These are phyloP conservation scores for Ciconia nigra DNA, from an alignment of 2,797 vertebrate species.

Conservation along the genomic window DNA sequence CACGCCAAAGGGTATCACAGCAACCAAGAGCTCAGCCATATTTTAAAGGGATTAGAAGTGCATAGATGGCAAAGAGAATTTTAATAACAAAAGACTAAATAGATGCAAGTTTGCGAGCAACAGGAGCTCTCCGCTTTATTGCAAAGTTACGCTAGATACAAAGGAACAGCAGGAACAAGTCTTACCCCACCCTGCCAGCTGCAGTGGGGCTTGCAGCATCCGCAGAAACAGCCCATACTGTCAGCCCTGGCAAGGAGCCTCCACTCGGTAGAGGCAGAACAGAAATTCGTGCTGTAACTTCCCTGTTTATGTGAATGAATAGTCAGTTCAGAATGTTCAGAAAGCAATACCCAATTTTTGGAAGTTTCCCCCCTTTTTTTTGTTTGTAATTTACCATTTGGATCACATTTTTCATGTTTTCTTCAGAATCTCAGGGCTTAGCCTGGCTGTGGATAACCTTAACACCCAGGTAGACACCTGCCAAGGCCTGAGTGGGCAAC, in stretches of 20 bases:
- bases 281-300: background rate
- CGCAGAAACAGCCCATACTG: background rate
- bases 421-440: background rate
- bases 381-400: background rate
- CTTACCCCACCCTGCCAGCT: background rate
- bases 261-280: background rate
- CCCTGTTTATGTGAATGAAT: background rate
- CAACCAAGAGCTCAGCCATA: background rate
- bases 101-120: background rate
- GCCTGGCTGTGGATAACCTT: background rate
- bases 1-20: background rate
- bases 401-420: background rate
- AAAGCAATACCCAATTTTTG: background rate
- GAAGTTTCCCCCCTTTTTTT: background rate
- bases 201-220: background rate
- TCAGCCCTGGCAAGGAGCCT: background rate
- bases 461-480: background rate
- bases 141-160: background rate
- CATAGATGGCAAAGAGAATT: background rate
- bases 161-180: background rate
- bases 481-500: background rate
- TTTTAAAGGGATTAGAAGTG: background rate
- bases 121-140: background rate
- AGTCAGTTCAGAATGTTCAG: background rate
- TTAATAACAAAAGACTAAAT: constrained; percentile 13